phyloP scores from a whole-genome alignment of 2,113 vertebrate genomes.

The Oceanites oceanicus region DNA sequence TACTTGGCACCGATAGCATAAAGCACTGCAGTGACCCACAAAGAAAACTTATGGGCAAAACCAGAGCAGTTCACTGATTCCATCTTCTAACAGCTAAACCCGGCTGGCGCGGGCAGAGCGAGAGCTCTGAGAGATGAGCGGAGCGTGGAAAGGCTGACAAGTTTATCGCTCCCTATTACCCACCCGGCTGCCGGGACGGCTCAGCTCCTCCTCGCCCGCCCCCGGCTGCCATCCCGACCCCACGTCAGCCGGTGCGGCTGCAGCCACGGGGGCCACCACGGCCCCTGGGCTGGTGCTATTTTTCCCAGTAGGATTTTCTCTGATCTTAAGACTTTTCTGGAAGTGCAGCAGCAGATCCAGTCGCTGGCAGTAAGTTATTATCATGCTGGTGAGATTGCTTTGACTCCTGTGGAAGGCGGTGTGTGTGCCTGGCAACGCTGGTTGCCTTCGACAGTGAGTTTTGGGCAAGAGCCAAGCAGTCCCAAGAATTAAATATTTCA shows the following conservation, averaged over 20 bases:
- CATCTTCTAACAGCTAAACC: neutral
- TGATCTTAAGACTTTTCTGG: neutral
- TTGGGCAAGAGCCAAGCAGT: neutral
- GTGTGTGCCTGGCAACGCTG: neutral
- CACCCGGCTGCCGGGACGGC: neutral
- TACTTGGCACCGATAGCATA: rapidly evolving
- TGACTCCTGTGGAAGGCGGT: too few species aligned
- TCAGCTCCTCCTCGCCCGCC: neutral
- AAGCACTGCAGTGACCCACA: neutral
- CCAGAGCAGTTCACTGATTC: neutral
- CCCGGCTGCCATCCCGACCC: neutral
- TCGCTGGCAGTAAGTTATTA: neutral
- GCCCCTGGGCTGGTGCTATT: neutral
- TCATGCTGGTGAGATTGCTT: neutral
- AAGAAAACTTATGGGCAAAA: neutral
- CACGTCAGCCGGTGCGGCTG: rapidly evolving
- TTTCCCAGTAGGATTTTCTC: neutral
- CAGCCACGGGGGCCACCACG: neutral
- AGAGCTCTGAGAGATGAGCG: neutral
- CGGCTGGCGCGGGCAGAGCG: neutral
- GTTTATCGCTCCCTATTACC: neutral
- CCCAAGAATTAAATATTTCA: neutral
- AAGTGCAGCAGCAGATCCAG: neutral
- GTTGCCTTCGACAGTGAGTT: neutral
- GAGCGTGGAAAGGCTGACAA: neutral